Conservation (phyloP, 2,113 vertebrate genomes). For the Pontoporia blainvillei region DNA sequence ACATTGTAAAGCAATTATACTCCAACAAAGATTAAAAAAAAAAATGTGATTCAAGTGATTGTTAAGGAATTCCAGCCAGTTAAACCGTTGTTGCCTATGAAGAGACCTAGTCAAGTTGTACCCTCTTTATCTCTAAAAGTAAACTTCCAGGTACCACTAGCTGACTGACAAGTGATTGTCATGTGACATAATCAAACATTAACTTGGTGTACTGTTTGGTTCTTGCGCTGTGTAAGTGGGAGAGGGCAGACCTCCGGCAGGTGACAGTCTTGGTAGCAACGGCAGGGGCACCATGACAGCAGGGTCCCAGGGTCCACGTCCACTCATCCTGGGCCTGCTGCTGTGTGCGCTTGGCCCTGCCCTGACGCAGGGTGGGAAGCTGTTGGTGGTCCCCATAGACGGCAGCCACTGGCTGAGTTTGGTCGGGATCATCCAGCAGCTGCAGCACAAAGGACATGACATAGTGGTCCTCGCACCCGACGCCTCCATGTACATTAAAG, state of each 20-base stretch:
- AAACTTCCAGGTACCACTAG: background rate
- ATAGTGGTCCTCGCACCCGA: slow-evolving; percentile 84
- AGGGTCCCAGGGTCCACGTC: accelerated
- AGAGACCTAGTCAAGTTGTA: background rate
- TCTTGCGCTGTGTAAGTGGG: background rate
- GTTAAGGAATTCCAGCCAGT: background rate
- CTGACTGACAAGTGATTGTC: background rate
- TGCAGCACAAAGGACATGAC: slow-evolving; percentile 85
- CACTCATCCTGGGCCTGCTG: background rate
- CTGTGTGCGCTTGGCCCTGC: background rate
- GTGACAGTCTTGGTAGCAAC: accelerated
- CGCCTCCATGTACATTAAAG: slow-evolving; percentile 75
- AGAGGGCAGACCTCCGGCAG: background rate
- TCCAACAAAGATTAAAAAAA: background rate
- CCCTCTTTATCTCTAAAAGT: background rate
- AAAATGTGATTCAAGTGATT: background rate
- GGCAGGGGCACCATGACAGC: background rate
- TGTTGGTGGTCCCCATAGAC: slow-evolving; percentile 88
- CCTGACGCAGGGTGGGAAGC: slow-evolving; percentile 68
- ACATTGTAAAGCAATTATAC: background rate
- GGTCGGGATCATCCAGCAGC: slow-evolving; percentile 76
- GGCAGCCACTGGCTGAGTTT: slow-evolving; percentile 93
- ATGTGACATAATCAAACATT: slow-evolving; percentile 33
- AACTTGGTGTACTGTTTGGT: background rate
- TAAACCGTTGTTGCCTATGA: background rate